Evolutionary conservation across 2,797 vertebrate species (phyloP).

Genomic region (Graptemys geographica): DNA sequence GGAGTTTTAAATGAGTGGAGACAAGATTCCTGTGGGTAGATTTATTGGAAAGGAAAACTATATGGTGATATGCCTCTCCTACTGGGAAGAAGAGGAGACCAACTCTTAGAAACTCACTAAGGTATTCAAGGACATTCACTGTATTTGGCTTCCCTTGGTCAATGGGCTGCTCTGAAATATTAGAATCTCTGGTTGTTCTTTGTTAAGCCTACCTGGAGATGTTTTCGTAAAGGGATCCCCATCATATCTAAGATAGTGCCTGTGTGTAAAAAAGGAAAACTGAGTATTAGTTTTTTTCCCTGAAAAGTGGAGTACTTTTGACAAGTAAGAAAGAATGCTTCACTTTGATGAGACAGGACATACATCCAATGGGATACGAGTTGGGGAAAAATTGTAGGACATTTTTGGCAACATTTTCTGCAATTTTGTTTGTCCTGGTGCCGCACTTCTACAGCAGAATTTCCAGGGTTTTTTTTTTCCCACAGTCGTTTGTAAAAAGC

Average conservation of each 20-base stretch:
- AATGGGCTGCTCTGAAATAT: not conserved
- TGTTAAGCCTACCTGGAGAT: not conserved
- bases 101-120: not conserved
- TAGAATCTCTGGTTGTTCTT: not conserved
- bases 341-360: not conserved
- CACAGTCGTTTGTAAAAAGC: not conserved
- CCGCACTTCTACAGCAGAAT: rapidly evolving
- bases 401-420: not conserved
- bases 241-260: not conserved
- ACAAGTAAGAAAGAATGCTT: not conserved
- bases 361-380: not conserved
- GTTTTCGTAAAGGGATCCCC: not conserved
- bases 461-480: not conserved
- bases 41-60: not conserved
- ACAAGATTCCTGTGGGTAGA: not conserved
- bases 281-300: not conserved
- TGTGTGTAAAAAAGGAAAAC: not conserved
- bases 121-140: not conserved
- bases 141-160: not conserved
- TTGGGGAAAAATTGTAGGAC: not conserved
- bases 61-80: not conserved
- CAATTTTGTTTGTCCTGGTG: not conserved
- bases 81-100: not conserved
- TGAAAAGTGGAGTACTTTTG: not conserved
- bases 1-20: not conserved